Conservation (phyloP, 2,888 invertebrate genomes). For the Leptura quadrifasciata region DNA sequence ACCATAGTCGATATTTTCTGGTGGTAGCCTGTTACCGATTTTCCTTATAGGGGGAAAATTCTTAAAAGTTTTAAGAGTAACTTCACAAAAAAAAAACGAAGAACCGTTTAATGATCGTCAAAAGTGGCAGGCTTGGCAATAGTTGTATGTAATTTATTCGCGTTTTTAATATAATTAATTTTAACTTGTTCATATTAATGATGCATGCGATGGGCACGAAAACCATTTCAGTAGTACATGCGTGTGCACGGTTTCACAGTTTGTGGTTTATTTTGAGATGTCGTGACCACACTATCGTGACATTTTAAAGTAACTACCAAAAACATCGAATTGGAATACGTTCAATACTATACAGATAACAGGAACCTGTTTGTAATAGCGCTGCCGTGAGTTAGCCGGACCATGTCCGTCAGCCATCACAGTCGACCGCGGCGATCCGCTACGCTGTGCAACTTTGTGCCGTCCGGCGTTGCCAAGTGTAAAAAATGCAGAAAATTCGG, state of each 20-base stretch:
- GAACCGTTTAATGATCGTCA: neutral
- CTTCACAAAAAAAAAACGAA: no score
- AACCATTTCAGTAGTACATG: conserved; percentile 13
- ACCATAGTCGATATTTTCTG: no score
- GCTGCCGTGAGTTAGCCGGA: conserved; percentile 31
- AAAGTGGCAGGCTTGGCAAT: neutral
- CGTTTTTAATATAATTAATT: neutral
- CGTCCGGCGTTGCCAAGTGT: neutral
- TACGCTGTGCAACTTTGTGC: neutral
- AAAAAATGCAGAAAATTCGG: neutral
- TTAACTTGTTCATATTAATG: neutral
- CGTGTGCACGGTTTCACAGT: conserved; percentile 13
- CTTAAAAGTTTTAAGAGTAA: no score
- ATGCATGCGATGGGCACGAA: neutral
- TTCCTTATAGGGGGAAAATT: no score
- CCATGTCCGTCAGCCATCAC: conserved; percentile 32
- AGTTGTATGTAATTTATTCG: neutral
- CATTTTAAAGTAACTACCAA: conserved; percentile 20
- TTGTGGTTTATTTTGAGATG: conserved; percentile 18
- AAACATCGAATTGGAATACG: conserved; percentile 22
- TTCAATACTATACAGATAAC: conserved; percentile 13
- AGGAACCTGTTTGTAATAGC: conserved; percentile 39
- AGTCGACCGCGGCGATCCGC: neutral
- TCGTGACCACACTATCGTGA: conserved; percentile 20
- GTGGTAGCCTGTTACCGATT: no score